Conservation (phyloP, 2,113 vertebrate species). For the Etheostoma cragini region DNA sequence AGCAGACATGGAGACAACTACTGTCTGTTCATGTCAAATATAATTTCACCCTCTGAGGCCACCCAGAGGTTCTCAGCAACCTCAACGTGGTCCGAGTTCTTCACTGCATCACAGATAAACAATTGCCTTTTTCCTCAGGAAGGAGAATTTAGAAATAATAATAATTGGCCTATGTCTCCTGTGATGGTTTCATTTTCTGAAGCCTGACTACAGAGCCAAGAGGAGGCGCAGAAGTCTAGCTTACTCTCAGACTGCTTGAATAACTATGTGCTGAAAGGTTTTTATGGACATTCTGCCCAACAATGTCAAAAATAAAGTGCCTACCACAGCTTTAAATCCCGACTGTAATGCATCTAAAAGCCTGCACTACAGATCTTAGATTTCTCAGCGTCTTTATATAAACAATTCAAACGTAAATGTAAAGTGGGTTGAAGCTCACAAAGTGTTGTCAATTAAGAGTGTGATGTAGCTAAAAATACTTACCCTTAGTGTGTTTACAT, state of each 20-base stretch:
- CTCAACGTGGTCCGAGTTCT: neutral
- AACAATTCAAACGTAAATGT: neutral
- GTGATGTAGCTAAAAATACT: slow-evolving; percentile 37
- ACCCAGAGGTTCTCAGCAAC: slow-evolving; percentile 20
- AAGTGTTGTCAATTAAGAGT: neutral
- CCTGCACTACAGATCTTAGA: neutral
- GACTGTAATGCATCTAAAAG: neutral
- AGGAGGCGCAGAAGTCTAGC: too few species aligned
- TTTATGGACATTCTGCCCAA: too few species aligned
- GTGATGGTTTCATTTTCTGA: too few species aligned
- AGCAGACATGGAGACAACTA: neutral
- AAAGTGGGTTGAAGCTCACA: neutral
- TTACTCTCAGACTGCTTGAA: too few species aligned
- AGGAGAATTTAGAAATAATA: slow-evolving; percentile 11
- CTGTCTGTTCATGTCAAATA: neutral
- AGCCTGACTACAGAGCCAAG: too few species aligned
- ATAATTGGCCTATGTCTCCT: too few species aligned
- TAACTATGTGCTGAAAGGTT: too few species aligned
- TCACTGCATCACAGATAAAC: slow-evolving; percentile 31
- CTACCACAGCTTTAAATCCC: neutral
- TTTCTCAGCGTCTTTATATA: neutral
- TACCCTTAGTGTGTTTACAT: slow-evolving; percentile 26
- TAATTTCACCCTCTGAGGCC: slow-evolving; percentile 2
- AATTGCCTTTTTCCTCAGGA: neutral
- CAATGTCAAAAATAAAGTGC: too few species aligned